Evolutionary conservation across 2,888 invertebrate genomes (phyloP).

Genomic region (Leucozona laternaria): DNA sequence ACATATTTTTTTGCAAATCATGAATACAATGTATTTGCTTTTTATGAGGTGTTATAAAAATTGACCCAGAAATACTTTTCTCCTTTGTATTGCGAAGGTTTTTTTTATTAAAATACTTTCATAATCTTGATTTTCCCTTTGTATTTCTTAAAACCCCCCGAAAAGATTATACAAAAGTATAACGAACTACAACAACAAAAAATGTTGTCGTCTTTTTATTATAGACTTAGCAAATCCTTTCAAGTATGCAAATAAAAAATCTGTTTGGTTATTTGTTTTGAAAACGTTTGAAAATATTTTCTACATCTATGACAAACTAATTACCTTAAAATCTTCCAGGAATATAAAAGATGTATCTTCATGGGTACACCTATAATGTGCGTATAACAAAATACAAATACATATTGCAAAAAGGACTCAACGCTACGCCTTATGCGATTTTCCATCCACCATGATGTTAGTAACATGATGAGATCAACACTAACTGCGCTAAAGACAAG

Average conservation of each 20-base stretch:
- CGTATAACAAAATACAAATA: background rate
- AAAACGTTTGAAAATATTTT: slow-evolving; percentile 46
- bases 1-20: background rate
- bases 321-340: background rate
- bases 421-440: slow-evolving; percentile 19
- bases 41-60: slow-evolving; percentile 20
- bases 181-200: slow-evolving; percentile 21
- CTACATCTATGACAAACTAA: background rate
- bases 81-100: background rate
- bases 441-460: background rate
- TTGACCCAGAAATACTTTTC: slow-evolving; percentile 1
- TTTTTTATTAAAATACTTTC: background rate
- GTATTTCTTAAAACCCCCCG: background rate
- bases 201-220: slow-evolving; percentile 4
- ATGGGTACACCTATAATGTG: background rate
- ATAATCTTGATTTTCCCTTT: background rate
- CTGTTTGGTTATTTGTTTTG: slow-evolving; percentile 46
- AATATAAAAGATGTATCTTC: background rate
- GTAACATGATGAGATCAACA: slow-evolving; percentile 39
- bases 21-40: background rate
- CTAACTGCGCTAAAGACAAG: slow-evolving; percentile 25
- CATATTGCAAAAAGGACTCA: slow-evolving; percentile 6
- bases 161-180: slow-evolving; percentile 38
- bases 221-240: slow-evolving; percentile 36
- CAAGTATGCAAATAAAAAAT: slow-evolving; percentile 41